These are phyloP conservation scores for Polydesmus complanatus DNA, from an alignment of 2,888 invertebrate species.

Conservation along the genomic window DNA sequence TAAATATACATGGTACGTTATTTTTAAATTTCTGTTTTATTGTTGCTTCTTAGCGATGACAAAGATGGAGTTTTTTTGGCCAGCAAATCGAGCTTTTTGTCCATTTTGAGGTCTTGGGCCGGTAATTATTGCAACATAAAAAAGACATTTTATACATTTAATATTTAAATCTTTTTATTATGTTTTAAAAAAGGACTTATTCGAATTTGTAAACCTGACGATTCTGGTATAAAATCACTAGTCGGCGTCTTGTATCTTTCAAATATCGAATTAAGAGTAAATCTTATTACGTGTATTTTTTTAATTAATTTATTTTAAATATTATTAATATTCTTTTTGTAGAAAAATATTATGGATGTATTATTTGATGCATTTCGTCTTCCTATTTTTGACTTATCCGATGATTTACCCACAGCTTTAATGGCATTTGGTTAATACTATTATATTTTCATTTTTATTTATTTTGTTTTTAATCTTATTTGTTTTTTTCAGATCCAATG, in stretches of 20 bases:
- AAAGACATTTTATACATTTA: not conserved
- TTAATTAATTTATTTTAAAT: not conserved
- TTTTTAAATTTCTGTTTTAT: constrained; percentile 2
- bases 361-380: constrained; percentile 78
- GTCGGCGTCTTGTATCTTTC: constrained; percentile 55
- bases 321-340: constrained; percentile 16
- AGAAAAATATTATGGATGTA: constrained; percentile 85
- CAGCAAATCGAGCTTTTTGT: constrained; percentile 66
- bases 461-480: not conserved
- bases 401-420: constrained; percentile 75
- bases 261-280: constrained; percentile 74
- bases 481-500: constrained; percentile 49
- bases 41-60: constrained; percentile 34
- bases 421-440: constrained; percentile 48
- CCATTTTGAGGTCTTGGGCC: constrained; percentile 73
- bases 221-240: constrained; percentile 33
- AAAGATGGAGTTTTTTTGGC: constrained; percentile 71
- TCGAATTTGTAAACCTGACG: constrained; percentile 31
- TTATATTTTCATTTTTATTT: not conserved
- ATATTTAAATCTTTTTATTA: not conserved
- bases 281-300: constrained; percentile 29
- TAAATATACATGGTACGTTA: too few relatives aligned
- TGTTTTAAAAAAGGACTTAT: constrained; percentile 26
- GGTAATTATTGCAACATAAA: constrained; percentile 37
- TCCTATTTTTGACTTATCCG: constrained; percentile 78